Evolutionary conservation across 1,140 invertebrate species (phyloP).

Genomic region (Drosophila arawakana): DNA sequence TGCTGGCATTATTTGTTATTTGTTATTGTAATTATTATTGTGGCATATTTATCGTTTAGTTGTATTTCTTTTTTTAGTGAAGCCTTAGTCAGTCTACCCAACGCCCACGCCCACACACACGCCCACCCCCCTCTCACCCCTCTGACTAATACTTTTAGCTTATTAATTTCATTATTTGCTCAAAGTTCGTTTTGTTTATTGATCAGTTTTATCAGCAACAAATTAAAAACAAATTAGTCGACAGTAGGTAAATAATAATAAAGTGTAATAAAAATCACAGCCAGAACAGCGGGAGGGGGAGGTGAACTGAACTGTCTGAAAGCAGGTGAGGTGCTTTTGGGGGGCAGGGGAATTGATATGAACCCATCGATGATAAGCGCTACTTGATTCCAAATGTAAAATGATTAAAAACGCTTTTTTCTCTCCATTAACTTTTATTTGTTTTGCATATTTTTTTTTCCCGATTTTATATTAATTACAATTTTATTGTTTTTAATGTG

Average conservation of each 20-base stretch:
- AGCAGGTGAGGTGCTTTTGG: background rate
- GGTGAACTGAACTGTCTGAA: background rate
- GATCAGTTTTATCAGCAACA: constrained; percentile 78
- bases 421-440: constrained; percentile 28
- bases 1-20: constrained; percentile 48
- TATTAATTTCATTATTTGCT: constrained; percentile 80
- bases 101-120: background rate
- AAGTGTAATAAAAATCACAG: constrained; percentile 79
- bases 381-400: constrained; percentile 59
- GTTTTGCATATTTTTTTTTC: background rate
- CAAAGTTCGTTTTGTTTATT: constrained; percentile 70
- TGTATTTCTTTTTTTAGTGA: constrained; percentile 25
- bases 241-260: constrained; percentile 82
- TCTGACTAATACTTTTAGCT: constrained; percentile 10
- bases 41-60: constrained; percentile 48
- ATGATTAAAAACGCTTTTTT: constrained; percentile 58
- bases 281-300: background rate
- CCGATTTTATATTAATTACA: constrained; percentile 56
- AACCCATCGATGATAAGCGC: constrained; percentile 36
- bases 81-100: constrained; percentile 6
- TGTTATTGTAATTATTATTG: constrained; percentile 56
- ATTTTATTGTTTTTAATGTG: constrained; percentile 81
- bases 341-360: constrained; percentile 50
- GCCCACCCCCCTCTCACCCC: background rate
- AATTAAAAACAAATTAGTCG: constrained; percentile 82